A percentile compares a stretch with the other conserved stretches of the same genome.
Evolutionary conservation across 2,888 invertebrate species (phyloP).

Genomic region (Schrankia costaestrigalis): DNA sequence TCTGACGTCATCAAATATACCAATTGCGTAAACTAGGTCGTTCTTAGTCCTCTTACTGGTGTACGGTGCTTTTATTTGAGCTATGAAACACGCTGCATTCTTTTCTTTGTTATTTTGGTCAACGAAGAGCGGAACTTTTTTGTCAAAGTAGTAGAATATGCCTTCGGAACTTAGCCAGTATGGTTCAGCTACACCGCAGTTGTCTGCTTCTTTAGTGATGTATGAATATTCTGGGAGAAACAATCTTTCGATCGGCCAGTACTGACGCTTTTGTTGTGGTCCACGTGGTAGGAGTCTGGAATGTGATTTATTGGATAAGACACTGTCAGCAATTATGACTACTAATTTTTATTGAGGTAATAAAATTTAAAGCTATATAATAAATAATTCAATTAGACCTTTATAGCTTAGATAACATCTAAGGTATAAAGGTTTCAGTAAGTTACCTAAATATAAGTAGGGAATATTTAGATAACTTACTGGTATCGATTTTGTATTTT

Average conservation of each 20-base stretch:
- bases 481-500: too few relatives aligned
- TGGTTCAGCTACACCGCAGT: constrained; percentile 81
- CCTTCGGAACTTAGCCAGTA: constrained; percentile 86
- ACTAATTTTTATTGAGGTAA: too few relatives aligned
- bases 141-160: constrained; percentile 82
- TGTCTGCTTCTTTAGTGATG: constrained; percentile 78
- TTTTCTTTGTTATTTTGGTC: constrained; percentile 79
- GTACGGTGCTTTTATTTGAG: constrained; percentile 71
- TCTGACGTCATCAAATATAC: constrained; percentile 78
- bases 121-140: constrained; percentile 83
- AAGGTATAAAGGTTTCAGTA: too few relatives aligned
- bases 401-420: too few relatives aligned
- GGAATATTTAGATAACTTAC: too few relatives aligned
- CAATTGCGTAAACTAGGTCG: constrained; percentile 81
- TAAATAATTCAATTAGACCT: too few relatives aligned
- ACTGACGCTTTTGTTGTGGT: constrained; percentile 79
- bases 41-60: constrained; percentile 58
- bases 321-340: too few relatives aligned
- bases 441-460: too few relatives aligned
- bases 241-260: constrained; percentile 82
- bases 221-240: constrained; percentile 76
- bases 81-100: constrained; percentile 75
- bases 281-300: constrained; percentile 71
- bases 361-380: too few relatives aligned
- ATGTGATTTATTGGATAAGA: too few relatives aligned